phyloP scores from a whole-genome alignment of 2,797 vertebrate species.

The Galaxias olidus region DNA sequence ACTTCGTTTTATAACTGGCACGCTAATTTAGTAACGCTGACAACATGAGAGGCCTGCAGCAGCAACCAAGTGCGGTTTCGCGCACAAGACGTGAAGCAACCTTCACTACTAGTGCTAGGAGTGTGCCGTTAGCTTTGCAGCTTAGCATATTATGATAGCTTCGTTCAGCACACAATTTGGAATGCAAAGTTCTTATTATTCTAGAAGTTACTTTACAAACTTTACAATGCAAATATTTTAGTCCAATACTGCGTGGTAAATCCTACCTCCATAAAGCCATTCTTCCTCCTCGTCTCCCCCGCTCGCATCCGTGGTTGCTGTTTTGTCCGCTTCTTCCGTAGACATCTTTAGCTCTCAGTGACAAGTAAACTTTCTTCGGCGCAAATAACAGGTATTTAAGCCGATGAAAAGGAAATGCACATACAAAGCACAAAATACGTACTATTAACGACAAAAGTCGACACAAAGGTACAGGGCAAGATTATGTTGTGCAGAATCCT shows the following conservation, averaged over 20 bases:
- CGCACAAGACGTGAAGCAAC: too few relatives aligned
- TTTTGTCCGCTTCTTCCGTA: conserved; percentile 87
- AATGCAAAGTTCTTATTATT: too few relatives aligned
- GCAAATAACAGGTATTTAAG: conserved; percentile 11
- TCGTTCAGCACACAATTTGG: too few relatives aligned
- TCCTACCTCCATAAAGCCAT: conserved; percentile 95
- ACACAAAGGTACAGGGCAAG: background rate
- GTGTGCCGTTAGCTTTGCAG: too few relatives aligned
- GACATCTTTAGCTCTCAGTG: conserved; percentile 74
- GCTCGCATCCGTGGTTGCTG: conserved; percentile 77
- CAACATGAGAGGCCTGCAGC: too few relatives aligned
- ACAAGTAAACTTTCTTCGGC: background rate
- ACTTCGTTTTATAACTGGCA: too few relatives aligned
- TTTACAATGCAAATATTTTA: background rate
- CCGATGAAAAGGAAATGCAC: background rate
- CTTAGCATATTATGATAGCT: too few relatives aligned
- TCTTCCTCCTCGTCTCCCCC: conserved; percentile 94
- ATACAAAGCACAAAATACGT: background rate
- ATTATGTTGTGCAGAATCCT: conserved; percentile 1
- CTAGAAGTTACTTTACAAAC: background rate
- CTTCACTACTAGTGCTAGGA: too few relatives aligned
- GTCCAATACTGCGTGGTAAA: rapidly evolving
- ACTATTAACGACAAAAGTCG: background rate
- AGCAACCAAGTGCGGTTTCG: too few relatives aligned
- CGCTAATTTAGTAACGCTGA: too few relatives aligned